Evolutionary conservation across 2,113 vertebrate species (phyloP), one percentile per base, ranked within the genome.

Genomic region (Aptenodytes forsteri): DNA sequence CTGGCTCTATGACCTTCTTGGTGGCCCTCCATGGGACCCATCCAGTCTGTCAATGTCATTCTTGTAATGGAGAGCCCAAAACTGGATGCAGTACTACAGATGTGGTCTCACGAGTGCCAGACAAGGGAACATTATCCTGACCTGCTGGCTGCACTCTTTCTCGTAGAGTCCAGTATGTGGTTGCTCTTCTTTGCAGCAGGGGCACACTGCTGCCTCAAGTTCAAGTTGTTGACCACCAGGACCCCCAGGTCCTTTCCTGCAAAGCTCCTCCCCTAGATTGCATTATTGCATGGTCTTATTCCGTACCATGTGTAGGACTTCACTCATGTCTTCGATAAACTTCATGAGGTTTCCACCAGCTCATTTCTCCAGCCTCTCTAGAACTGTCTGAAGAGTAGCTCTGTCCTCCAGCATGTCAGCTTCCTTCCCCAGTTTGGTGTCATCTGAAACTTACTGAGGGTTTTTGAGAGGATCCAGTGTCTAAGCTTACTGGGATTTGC

Each of bases 1-100:
- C 21, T 87, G 54, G 2, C 15, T 59, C 34, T 49, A 23, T 23
- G 10, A 61, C 7, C 19, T n/a, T 52, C 30, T 21, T 67, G 4
- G 16, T 44, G 14, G 13, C 11, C 6, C 0, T 49, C 26, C 8
- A 13, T 44, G 26, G 36, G 15, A 71, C 21, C 3, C 1, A 32
- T 47, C 21, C 40, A 82, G 34, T 32, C 54, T 70, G 17, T 23
- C 46, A 40, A 8, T 62, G 36, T 38, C 47, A 62, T 62, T 88
- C 36, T 47, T 82, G 13, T 26, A 77, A 66, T 7, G 3, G 36
- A 79, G 22, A 76, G 6, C 15, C 40, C 58, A 30, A 87, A 69
- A n/a, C 20, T 61, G 49, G 5, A 38, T 69, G 18, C 10, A 78
- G 16, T n/a, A 65, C 32, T 52, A 38, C 8, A 21, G 34, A n/a